Base-by-base conservation (phyloP, 2,113 vertebrate genomes). In the Paratilapia polleni region DNA sequence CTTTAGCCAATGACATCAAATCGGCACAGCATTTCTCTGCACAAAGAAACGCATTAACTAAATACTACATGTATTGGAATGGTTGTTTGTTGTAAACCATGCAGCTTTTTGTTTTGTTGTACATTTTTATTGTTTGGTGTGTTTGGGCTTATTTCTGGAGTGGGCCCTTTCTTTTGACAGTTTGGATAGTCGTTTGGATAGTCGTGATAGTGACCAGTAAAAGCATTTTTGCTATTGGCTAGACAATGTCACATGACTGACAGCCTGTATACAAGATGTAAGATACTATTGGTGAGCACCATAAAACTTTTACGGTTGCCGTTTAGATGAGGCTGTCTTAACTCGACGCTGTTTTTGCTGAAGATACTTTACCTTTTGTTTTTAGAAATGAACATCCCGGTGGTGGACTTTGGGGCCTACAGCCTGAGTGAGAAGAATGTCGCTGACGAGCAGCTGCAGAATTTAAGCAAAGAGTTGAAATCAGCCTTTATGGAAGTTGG, bases 401-500 rank as follows among this genome's bases (percentile, higher is more conserved):
- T 96, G 7, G 75, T 96, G 63, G 95, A 96, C 8, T 96, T 96
- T 4, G 66, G 73, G 12, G 82, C 60, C 0, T 94, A 61, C 85
- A 83, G 79, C 43, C 88, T 95, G 9, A 78, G 5, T 4, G 52
- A 70, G 52, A 15, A 24, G 1, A 14, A 89, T 47, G 79, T 85
- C 1, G 4, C 47, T 0, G 82, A 59, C 3, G 56, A 93, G 9
- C 75, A 88, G 4, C 34, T 94, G 52, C 54, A 62, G 1, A 3
- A 4, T 1, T 4, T 96, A n/a, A 73, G 83, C 68, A 2, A 43
- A 19, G 77, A 94, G 76, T 14, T 96, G 41, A 87, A 77, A 56
- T 54, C n/a, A 0, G 95, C 94, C 1, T 96, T 96, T 12, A 88
- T 76, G 0, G 85, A 94, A 14, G 88, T 95, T 4, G 96, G 96